A percentile compares a stretch with the other conserved stretches of the same genome.
These are phyloP conservation scores for Chouioia cunea DNA, from an alignment of 2,888 invertebrate genomes.

Conservation along the genomic window DNA sequence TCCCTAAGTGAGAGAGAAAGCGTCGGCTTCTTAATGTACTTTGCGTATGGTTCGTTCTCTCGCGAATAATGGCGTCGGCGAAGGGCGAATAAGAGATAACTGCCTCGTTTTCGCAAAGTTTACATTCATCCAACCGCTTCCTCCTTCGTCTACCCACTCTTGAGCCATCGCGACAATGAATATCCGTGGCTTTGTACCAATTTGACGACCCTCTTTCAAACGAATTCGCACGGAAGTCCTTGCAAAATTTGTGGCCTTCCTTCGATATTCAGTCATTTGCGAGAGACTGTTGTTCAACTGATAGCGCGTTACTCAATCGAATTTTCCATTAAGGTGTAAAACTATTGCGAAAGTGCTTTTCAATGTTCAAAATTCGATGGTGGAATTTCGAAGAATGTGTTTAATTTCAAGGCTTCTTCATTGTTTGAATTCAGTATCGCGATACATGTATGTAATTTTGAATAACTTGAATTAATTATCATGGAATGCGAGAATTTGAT, in stretches of 20 bases:
- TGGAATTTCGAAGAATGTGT: no score
- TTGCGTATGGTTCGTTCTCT: constrained; percentile 25
- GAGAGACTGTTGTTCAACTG: constrained; percentile 38
- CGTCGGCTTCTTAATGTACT: constrained; percentile 44
- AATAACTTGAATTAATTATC: no score
- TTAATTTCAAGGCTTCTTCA: no score
- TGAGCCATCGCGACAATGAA: constrained; percentile 38
- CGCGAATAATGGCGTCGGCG: constrained; percentile 40
- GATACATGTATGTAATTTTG: no score
- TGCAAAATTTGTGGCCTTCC: background rate
- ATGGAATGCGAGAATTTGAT: no score
- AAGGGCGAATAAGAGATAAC: constrained; percentile 45
- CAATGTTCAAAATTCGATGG: no score
- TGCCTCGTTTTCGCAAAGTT: constrained; percentile 44
- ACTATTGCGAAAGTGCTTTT: no score
- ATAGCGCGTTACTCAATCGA: constrained; percentile 6
- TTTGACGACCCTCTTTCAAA: constrained; percentile 41
- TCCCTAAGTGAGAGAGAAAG: constrained; percentile 44
- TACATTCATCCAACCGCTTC: constrained; percentile 29
- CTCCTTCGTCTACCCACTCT: no score
- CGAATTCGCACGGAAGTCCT: constrained; percentile 26
- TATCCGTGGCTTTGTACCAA: constrained; percentile 42
- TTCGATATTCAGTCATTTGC: constrained; percentile 12
- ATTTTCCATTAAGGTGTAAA: no score
- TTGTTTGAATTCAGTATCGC: no score